Evolutionary conservation across 1,140 invertebrate genomes (phyloP), one percentile per base, ranked within the genome.

Genomic region (Formica selysi): DNA sequence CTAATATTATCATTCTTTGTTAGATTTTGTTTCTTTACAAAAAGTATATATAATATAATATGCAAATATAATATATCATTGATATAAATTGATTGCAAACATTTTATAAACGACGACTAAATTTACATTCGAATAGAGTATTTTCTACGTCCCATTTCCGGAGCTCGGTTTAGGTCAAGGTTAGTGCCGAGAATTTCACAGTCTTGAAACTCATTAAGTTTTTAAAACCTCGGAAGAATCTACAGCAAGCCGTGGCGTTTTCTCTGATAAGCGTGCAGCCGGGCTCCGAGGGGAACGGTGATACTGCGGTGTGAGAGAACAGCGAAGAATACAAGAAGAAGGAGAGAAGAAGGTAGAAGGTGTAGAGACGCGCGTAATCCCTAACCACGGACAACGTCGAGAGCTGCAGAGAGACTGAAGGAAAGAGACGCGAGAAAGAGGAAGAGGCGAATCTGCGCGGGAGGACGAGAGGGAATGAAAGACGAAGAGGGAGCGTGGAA

Each of bases 371-470:
- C 89, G 87, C 87, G 86, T 81, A 86, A 92, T 91, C 91, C 93
- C 92, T 94, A 94, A 95, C 93, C 93, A 93, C 79, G 90, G 94
- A 83, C 93, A 94, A 94, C 90, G 86, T 65, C 85, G 81, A 86
- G 81, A 86, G 86, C 70, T 87, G 64, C 59, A 67, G 71, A 78
- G 76, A 79, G 44, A 78, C 54, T 26, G 26, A 86, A 29, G 38
- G 54, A 65, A 61, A 11, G 44, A 73, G 84, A 19, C 41, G 48
- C 44, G 73, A 62, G 32, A 57, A 68, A 44, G 38, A 74, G 61
- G 62, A 67, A 71, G 54, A 61, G 64, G 32, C 16, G n/a, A 76
- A 68, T 36, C 29, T 73, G 64, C 11, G 61, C 11, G 68, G 64
- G 48, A 44, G 59, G 70, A 41, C 51, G 22, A 57, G 26, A 65